Evolutionary conservation across 2,888 invertebrate species (phyloP).

Genomic region (Cephus nigrinus): DNA sequence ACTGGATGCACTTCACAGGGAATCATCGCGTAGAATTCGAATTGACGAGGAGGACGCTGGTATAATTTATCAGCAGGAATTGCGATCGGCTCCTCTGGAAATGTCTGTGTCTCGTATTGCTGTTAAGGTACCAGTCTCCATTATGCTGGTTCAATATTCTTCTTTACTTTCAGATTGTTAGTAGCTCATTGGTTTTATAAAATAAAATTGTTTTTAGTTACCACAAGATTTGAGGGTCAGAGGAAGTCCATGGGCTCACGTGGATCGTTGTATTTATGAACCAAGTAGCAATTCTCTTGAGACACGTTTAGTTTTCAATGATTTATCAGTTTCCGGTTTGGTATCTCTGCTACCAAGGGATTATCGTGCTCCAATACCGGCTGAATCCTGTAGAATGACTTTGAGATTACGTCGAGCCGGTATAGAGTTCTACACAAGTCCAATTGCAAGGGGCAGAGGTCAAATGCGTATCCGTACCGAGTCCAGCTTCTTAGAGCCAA

Average conservation of each 20-base stretch:
- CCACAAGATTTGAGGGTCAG: slow-evolving; percentile 43
- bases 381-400: slow-evolving; percentile 81
- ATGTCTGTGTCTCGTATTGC: slow-evolving; percentile 55
- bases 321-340: slow-evolving; percentile 82
- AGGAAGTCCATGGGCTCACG: slow-evolving; percentile 65
- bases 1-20: slow-evolving; percentile 55
- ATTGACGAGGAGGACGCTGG: slow-evolving; percentile 44
- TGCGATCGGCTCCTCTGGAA: slow-evolving; percentile 57
- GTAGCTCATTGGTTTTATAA: background rate
- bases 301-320: slow-evolving; percentile 82
- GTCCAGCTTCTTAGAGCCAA: slow-evolving; percentile 86
- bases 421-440: slow-evolving; percentile 79
- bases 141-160: background rate
- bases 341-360: slow-evolving; percentile 71
- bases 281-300: slow-evolving; percentile 80
- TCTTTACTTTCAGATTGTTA: background rate
- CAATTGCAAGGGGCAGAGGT: slow-evolving; percentile 75
- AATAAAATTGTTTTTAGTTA: slow-evolving; percentile 34
- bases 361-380: slow-evolving; percentile 50
- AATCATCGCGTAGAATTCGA: slow-evolving; percentile 40
- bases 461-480: slow-evolving; percentile 82
- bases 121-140: slow-evolving; percentile 47
- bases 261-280: slow-evolving; percentile 82
- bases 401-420: slow-evolving; percentile 81
- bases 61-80: slow-evolving; percentile 54